phyloP scores from a whole-genome alignment of 1,140 invertebrate species.

The Lanistes nyassanus region DNA sequence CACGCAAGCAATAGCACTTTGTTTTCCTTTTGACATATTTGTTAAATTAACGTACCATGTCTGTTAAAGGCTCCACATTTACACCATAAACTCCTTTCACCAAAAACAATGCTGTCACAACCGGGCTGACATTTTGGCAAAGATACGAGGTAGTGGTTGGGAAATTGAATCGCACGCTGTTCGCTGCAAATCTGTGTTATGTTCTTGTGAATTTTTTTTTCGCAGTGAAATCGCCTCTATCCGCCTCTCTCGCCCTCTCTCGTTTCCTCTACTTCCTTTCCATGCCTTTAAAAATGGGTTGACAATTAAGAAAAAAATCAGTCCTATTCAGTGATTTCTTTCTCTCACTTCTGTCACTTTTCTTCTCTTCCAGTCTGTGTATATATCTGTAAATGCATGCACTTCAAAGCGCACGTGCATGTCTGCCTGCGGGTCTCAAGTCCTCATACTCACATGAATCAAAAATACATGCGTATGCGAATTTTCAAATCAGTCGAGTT shows the following conservation, averaged over 20 bases:
- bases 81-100: neutral
- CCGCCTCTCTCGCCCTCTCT: conserved; percentile 5
- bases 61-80: neutral
- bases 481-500: too few relatives aligned
- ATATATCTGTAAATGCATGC: neutral
- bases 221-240: neutral
- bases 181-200: neutral
- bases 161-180: neutral
- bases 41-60: neutral
- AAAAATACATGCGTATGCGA: too few relatives aligned
- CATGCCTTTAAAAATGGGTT: neutral
- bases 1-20: too few relatives aligned
- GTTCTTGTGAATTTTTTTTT: neutral
- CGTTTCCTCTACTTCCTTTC: conserved; percentile 1
- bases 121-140: neutral
- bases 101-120: neutral
- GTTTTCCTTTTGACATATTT: neutral
- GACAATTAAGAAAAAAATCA: neutral
- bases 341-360: conserved; percentile 3
- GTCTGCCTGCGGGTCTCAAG: neutral
- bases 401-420: neutral
- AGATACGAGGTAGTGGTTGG: too few relatives aligned
- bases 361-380: neutral
- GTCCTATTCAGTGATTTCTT: neutral
- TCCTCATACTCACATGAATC: too few relatives aligned